Evolutionary conservation across 1,140 invertebrate species (phyloP).

Genomic region (Listronotus bonariensis): DNA sequence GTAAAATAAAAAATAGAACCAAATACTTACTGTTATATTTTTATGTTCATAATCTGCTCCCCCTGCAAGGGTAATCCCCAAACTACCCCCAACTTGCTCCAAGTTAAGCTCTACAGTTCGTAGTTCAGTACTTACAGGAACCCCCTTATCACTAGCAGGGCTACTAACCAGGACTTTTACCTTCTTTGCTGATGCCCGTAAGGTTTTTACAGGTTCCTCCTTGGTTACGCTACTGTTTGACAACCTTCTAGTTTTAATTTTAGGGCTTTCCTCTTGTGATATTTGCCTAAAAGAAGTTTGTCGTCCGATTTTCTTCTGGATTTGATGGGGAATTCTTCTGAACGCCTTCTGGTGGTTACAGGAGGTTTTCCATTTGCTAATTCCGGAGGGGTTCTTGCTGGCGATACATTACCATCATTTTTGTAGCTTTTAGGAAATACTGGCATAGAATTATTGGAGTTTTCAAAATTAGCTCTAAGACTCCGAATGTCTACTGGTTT

Average conservation of each 20-base stretch:
- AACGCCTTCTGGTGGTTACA: slow-evolving; percentile 9
- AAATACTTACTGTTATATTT: slow-evolving; percentile 77
- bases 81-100: slow-evolving; percentile 66
- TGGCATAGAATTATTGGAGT: slow-evolving; percentile 45
- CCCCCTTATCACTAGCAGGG: neutral
- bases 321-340: slow-evolving; percentile 23
- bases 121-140: neutral
- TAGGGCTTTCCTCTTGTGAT: slow-evolving; percentile 16
- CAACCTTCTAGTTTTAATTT: slow-evolving; percentile 17
- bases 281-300: slow-evolving; percentile 18
- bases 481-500: slow-evolving; percentile 61
- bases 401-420: slow-evolving; percentile 28
- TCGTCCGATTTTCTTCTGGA: slow-evolving; percentile 30
- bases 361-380: slow-evolving; percentile 7
- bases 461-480: slow-evolving; percentile 67
- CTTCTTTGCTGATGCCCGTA: neutral
- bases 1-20: slow-evolving; percentile 2
- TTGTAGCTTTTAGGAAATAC: slow-evolving; percentile 52
- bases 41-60: slow-evolving; percentile 88
- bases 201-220: neutral
- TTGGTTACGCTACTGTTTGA: slow-evolving; percentile 5
- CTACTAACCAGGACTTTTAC: neutral
- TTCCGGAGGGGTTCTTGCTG: slow-evolving; percentile 18
- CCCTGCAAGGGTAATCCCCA: slow-evolving; percentile 85
- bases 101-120: slow-evolving; percentile 57